These are phyloP conservation scores for Vireo altiloquus DNA, from an alignment of 2,113 vertebrate species.

Conservation along the genomic window DNA sequence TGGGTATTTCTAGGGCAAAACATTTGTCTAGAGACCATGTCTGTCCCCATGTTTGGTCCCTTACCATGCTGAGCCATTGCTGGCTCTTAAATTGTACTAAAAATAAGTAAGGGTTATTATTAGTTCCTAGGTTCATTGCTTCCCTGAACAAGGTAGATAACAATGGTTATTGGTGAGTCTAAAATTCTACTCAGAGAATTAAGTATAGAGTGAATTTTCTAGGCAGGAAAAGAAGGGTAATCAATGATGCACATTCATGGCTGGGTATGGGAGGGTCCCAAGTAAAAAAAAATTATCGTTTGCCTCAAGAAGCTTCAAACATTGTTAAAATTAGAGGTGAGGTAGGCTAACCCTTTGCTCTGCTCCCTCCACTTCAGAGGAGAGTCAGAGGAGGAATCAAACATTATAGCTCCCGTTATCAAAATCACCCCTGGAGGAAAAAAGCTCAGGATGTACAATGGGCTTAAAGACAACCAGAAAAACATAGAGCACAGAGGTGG, in stretches of 20 bases:
- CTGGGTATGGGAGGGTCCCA: not conserved
- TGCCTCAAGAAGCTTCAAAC: not conserved
- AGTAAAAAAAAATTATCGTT: not conserved
- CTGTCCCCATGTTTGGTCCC: not conserved
- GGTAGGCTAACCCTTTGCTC: not conserved
- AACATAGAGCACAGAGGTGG: not conserved
- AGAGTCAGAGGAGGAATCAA: not conserved
- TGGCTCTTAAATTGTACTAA: not conserved
- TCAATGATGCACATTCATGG: not conserved
- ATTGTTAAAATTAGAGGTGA: not conserved
- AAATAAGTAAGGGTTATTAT: conserved; percentile 8
- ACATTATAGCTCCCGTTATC: not conserved
- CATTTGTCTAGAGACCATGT: not conserved
- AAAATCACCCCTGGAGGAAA: not conserved
- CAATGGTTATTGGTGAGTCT: not conserved
- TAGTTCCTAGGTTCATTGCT: not conserved
- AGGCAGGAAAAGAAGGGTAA: not conserved
- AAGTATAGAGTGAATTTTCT: not conserved
- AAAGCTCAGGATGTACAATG: not conserved
- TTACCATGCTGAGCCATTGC: not conserved
- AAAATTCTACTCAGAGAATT: not conserved
- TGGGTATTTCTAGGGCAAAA: not conserved
- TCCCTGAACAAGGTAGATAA: not conserved
- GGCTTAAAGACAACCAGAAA: not conserved
- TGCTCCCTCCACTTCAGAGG: not conserved